These are phyloP conservation scores for Proterorhinus semilunaris DNA, from an alignment of 2,113 vertebrate species.

Conservation along the genomic window DNA sequence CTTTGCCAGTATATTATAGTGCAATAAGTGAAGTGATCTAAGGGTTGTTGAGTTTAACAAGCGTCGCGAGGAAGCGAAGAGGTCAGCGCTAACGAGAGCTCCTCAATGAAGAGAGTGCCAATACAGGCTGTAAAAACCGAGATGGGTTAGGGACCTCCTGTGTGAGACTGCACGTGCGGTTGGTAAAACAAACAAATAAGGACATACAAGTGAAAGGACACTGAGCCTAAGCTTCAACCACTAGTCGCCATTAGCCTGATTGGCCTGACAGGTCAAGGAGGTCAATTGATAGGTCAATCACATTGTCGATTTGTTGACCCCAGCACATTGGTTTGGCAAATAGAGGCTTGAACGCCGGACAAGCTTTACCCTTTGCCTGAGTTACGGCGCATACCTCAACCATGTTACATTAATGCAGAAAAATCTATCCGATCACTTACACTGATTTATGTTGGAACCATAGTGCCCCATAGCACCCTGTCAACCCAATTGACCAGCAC, in stretches of 20 bases:
- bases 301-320: constrained; percentile 74
- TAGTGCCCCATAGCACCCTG: constrained; percentile 41
- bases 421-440: constrained; percentile 75
- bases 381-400: constrained; percentile 67
- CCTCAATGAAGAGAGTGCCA: constrained; percentile 35
- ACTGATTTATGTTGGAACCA: constrained; percentile 72
- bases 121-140: constrained; percentile 58
- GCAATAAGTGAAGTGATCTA: constrained; percentile 23
- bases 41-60: constrained; percentile 56
- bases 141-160: constrained; percentile 63
- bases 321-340: constrained; percentile 51
- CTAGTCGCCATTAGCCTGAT: constrained; percentile 76
- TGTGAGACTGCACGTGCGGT: constrained; percentile 34
- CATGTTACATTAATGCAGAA: constrained; percentile 72
- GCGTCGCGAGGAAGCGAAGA: constrained; percentile 36
- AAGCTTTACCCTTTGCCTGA: constrained; percentile 50
- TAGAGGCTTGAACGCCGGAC: constrained; percentile 40
- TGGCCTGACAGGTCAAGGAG: constrained; percentile 73
- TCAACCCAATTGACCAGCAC: constrained; percentile 60
- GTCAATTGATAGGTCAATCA: constrained; percentile 78
- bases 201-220: constrained; percentile 34
- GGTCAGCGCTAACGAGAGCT: constrained; percentile 64
- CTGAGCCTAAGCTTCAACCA: constrained; percentile 42
- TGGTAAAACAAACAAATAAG: constrained; percentile 17
- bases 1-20: constrained; percentile 11